Conservation (phyloP, 2,113 vertebrate species). For the Indicator indicator region DNA sequence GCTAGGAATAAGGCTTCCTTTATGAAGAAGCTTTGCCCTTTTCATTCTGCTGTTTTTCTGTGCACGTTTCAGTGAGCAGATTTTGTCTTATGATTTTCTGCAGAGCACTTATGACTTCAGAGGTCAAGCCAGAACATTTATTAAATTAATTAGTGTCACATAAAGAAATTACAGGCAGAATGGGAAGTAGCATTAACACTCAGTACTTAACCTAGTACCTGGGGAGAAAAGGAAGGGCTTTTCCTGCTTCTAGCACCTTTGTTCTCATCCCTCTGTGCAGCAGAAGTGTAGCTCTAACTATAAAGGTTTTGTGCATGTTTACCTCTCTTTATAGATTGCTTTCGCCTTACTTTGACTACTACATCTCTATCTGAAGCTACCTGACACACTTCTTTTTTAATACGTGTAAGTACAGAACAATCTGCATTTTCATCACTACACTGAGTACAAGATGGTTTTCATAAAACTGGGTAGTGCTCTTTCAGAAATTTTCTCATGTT, state of each 20-base stretch:
- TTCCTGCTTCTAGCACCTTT: background rate
- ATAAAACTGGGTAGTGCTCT: background rate
- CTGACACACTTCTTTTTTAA: background rate
- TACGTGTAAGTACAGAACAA: background rate
- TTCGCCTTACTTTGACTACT: background rate
- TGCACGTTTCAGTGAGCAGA: background rate
- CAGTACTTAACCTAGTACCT: background rate
- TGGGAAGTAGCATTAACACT: background rate
- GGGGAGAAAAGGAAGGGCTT: background rate
- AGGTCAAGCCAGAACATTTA: background rate
- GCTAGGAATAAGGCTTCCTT: background rate
- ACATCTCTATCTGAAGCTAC: background rate
- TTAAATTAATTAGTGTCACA: background rate
- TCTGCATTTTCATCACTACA: background rate
- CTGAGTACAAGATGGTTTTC: background rate
- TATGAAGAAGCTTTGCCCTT: background rate
- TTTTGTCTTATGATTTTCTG: background rate
- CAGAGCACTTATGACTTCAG: background rate
- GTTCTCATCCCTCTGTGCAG: background rate
- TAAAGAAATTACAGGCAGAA: background rate
- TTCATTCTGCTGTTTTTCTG: background rate
- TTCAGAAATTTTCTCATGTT: background rate
- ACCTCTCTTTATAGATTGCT: background rate
- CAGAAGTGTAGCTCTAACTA: background rate
- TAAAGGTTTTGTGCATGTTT: background rate